Evolutionary conservation across 2,888 invertebrate species (phyloP), one percentile per base, ranked within the genome.

Genomic region (Frankliniella fusca): DNA sequence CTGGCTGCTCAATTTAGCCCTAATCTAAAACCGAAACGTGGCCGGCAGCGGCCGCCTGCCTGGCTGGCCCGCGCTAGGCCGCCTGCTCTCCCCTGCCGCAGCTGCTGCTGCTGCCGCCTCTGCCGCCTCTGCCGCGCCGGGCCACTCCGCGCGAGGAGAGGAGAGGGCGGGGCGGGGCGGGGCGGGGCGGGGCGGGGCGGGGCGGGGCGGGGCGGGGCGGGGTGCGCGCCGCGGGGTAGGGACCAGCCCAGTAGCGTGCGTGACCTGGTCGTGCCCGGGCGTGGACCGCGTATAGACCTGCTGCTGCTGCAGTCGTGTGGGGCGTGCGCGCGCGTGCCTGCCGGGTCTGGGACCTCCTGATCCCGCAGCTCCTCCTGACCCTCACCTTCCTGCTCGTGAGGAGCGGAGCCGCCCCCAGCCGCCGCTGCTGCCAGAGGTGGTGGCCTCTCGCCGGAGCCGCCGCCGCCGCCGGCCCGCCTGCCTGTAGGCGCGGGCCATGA

Each of bases 1-100:
- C 70, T 76, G 23, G 70, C 70, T 76, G 70, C 70, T 76, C 70
- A 76, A 76, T 76, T 76, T 76, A 76, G 70, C 70, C 70, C 70
- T 76, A 76, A 76, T 76, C 70, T 76, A 76, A 76, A 76, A 76
- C 70, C 70, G 70, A 76, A 76, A 27, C 70, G 70, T 38, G 38
- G 38, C 38, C 38, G 38, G 38, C 38, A 38, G 38, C 38, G 38
- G 38, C 38, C 38, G 38, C 38, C 38, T 15, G 54, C 15, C 50
- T 50, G 50, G 50, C 50, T 50, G 50, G 54, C 7, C 54, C 20
- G 54, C n/a, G 2, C 38, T 38, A 3, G 38, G 38, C 61, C 61
- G 61, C 61, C 38, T 61, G 61, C 12, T 61, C 61, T n/a, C 20
- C 61, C 61, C 61, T n/a, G 61, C 61, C 61, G 61, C 61, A 1